Base-by-base conservation (phyloP, 2,797 vertebrate genomes). In the Glyptemys insculpta region DNA sequence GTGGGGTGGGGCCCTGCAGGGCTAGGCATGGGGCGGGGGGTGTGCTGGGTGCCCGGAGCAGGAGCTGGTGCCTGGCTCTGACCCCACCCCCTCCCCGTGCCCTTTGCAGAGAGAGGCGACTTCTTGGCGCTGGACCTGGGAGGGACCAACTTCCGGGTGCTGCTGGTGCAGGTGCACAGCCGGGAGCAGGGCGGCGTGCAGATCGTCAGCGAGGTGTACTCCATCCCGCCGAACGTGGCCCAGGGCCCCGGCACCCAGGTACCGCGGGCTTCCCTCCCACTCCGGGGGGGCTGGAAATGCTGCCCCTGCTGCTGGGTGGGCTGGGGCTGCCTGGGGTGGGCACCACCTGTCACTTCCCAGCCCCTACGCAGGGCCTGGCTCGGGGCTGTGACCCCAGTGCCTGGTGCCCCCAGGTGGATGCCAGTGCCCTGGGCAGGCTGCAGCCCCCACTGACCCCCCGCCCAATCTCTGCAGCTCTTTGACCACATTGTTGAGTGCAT, bases 41-140 rank as follows among this genome's bases (percentile, higher is more conserved):
- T 50, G 21, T 81, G 49, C 3, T 37, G 62, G 27, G 85, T 0
- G 47, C 44, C 15, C 6, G 41, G 44, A 7, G 4, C 3, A 2
- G 14, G 47, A 78, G 34, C 19, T 21, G 31, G 16, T 8, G 16
- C 25, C 29, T 23, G 0, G 0, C 72, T 41, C 59, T 85, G 88
- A 37, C 74, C 6, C 12, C 29, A 29, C 3, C 15, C 62, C 31
- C 7, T 4, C 34, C 16, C 37, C 47, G 8, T 96, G 25, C 29
- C 94, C 74, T n/a, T 49, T 21, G 5, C 94, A 99, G 99, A 99
- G 88, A 97, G 93, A 89, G 99, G 99, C 0, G 97, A 99, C 84
- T 99, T 99, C 95, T 95, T 99, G 97, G 99, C 99, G 0, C 68
- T 99, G 97, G 99, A 99, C 89, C 97, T 99, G 0, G 99, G 99